Evolutionary conservation across 2,888 invertebrate species (phyloP).

Genomic region (Macroteleia sp.): DNA sequence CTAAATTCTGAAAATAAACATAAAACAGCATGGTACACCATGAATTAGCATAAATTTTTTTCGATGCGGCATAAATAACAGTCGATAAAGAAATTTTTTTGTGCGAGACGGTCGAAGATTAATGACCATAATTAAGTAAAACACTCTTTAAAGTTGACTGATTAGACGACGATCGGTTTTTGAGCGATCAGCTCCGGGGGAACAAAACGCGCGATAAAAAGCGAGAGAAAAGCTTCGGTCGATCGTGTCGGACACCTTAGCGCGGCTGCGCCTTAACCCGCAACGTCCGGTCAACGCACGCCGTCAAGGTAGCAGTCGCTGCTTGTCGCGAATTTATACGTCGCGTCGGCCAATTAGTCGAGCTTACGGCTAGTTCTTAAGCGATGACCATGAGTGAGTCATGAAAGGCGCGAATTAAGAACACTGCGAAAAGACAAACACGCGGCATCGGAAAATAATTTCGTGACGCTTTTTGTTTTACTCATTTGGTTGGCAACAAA

Average conservation of each 20-base stretch:
- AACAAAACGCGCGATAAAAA: slow-evolving; percentile 51
- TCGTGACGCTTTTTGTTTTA: slow-evolving; percentile 36
- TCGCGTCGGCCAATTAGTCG: slow-evolving; percentile 66
- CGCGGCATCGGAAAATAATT: slow-evolving; percentile 51
- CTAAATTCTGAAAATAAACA: slow-evolving; percentile 4
- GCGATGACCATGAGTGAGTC: slow-evolving; percentile 64
- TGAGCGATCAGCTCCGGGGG: slow-evolving; percentile 34
- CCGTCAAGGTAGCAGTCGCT: slow-evolving; percentile 64
- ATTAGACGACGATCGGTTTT: slow-evolving; percentile 52
- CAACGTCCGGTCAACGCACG: slow-evolving; percentile 63
- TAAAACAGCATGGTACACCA: neutral
- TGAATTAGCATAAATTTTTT: slow-evolving; percentile 24
- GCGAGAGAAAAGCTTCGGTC: slow-evolving; percentile 50
- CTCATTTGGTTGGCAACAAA: too few relatives aligned
- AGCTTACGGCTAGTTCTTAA: slow-evolving; percentile 63
- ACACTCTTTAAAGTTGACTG: slow-evolving; percentile 44
- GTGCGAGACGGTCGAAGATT: slow-evolving; percentile 28
- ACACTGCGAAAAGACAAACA: slow-evolving; percentile 61
- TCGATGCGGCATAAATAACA: slow-evolving; percentile 9
- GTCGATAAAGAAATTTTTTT: slow-evolving; percentile 26
- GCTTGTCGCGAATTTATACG: slow-evolving; percentile 66
- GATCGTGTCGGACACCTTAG: slow-evolving; percentile 54
- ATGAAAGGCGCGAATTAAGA: slow-evolving; percentile 66
- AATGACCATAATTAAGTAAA: slow-evolving; percentile 56
- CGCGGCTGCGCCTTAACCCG: slow-evolving; percentile 56